A percentile compares a stretch with the other conserved stretches of the same genome.
phyloP scores from a whole-genome alignment of 2,113 vertebrate genomes.

The Craseonycteris thonglongyai region DNA sequence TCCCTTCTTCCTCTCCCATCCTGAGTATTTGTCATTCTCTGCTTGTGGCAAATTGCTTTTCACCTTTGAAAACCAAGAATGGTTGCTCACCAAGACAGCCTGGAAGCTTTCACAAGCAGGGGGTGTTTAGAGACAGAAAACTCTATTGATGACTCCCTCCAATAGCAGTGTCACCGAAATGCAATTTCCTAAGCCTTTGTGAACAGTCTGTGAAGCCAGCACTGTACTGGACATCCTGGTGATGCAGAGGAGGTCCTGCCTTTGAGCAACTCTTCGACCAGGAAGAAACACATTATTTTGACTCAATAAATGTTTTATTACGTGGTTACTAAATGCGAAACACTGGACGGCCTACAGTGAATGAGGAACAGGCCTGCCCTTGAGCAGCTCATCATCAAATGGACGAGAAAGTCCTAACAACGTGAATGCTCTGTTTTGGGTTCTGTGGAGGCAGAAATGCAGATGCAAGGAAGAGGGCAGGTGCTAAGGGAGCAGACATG shows the following conservation, averaged over 20 bases:
- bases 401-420: background rate
- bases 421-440: background rate
- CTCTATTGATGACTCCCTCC: background rate
- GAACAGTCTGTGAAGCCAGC: background rate
- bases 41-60: constrained; percentile 56
- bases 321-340: background rate
- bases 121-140: background rate
- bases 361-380: background rate
- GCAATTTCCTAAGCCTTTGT: background rate
- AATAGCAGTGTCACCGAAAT: background rate
- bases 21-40: constrained; percentile 52
- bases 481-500: background rate
- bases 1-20: constrained; percentile 18
- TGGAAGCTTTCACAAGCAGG: background rate
- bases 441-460: background rate
- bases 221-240: background rate
- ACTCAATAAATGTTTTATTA: constrained; percentile 1
- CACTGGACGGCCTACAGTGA: background rate
- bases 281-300: background rate
- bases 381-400: accelerated
- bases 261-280: background rate
- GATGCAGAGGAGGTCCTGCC: background rate
- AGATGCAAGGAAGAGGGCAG: background rate
- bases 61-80: constrained; percentile 42
- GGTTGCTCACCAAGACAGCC: background rate